A percentile compares a stretch with the other conserved stretches of the same genome.
These are phyloP conservation scores for Catharus minimus DNA, from an alignment of 2,113 vertebrate species.

Conservation along the genomic window DNA sequence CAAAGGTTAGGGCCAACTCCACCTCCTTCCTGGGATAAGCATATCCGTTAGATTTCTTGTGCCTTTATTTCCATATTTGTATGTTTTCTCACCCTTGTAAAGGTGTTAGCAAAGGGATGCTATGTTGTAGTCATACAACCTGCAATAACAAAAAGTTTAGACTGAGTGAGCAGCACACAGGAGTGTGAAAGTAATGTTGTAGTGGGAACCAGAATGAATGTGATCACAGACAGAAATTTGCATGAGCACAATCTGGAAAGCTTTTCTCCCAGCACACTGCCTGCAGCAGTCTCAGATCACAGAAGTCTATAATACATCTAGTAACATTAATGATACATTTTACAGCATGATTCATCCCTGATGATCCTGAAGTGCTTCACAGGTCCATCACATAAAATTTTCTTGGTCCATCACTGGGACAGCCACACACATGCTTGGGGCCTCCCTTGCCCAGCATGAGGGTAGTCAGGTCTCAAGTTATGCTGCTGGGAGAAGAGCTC, in stretches of 20 bases:
- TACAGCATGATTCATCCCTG: not conserved
- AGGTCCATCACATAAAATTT: not conserved
- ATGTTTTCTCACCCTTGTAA: conserved; percentile 30
- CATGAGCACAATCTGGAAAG: conserved; percentile 64
- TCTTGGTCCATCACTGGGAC: not conserved
- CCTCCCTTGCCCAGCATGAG: rapidly evolving
- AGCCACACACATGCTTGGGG: rapidly evolving
- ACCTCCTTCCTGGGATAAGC: not conserved
- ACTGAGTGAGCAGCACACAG: conserved; percentile 32
- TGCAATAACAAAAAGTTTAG: conserved; percentile 62
- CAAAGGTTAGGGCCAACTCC: not conserved
- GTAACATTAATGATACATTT: conserved; percentile 6
- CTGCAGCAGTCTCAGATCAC: conserved; percentile 46
- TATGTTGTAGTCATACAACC: conserved; percentile 48
- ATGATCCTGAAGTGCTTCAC: not conserved
- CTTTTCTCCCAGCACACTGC: conserved; percentile 26
- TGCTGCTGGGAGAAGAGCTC: not conserved
- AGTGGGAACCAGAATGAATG: conserved; percentile 55
- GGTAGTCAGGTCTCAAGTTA: not conserved
- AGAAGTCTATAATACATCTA: not conserved
- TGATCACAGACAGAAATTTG: conserved; percentile 59
- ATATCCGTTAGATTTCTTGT: not conserved
- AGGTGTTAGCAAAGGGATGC: conserved; percentile 49
- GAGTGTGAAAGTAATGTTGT: conserved; percentile 61
- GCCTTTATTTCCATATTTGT: conserved; percentile 9